Base-by-base conservation (phyloP, 2,888 invertebrate species). In the Poecilus cupreus region DNA sequence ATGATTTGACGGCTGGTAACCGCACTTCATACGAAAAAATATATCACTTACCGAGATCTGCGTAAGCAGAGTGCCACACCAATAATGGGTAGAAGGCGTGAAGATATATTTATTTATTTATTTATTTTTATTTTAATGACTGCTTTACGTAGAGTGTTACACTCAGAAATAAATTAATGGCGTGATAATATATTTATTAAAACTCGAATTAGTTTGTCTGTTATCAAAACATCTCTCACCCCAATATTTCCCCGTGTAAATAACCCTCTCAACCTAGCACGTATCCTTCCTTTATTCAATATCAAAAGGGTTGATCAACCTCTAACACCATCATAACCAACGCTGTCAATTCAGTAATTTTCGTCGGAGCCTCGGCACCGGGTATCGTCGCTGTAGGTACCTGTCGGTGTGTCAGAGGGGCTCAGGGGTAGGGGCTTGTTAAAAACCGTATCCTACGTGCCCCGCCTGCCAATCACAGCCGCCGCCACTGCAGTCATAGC, bases 391-490 rank as follows among this genome's bases (percentile, higher is more conserved):
- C 64, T 68, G 64, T 68, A 68, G 64, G 64, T 68, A 68, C 37
- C 37, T 51, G 51, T 18, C 51, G 8, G 18, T 5, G n/a, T 46
- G 8, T 20, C 1, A 11, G 46, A 57, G 39, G 26, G 57, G 72
- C 6, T n/a, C 5, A 37, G 74, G 39, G 80, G 32, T 51, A 10
- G 24, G 22, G 39, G 74, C 43, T 57, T 51, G 80, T 80, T 80
- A 80, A 80, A 80, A 72, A 80, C 57, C 80, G 80, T 80, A 80
- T 80, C 57, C 80, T 80, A 80, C 80, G 80, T 80, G 80, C 74
- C 51, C 74, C 39, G 80, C 80, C 80, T 80, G 57, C 72, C 80
- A 80, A 80, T 80, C 80, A 80, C 16, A 18, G 79, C 79, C 68
- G 77, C 43, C 77, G 37, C 16, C 64, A 68, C 64, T 68, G 64